These are phyloP conservation scores for Heteromyza rotundicornis DNA, from an alignment of 2,888 invertebrate genomes.

Conservation along the genomic window DNA sequence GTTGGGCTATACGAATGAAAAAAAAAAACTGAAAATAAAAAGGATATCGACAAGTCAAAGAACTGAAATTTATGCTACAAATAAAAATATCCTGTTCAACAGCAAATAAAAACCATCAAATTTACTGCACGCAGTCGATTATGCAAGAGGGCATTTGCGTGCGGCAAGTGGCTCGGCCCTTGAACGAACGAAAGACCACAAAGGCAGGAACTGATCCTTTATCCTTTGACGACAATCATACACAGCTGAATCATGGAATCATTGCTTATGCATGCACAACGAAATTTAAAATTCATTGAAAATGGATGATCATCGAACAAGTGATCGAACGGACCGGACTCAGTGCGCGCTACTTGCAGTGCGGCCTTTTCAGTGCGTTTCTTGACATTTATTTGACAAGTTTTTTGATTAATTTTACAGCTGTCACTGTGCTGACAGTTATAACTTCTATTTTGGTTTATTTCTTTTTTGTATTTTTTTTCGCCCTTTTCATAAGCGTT, in stretches of 20 bases:
- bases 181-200: too few species aligned
- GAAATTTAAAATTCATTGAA: constrained; percentile 8
- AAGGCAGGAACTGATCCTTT: too few species aligned
- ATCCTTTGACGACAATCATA: constrained; percentile 15
- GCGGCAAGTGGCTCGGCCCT: background rate
- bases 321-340: too few species aligned
- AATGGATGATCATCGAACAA: constrained; percentile 6
- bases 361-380: constrained; percentile 13
- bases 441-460: background rate
- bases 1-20: background rate
- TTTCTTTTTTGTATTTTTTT: too few species aligned
- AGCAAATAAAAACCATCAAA: background rate
- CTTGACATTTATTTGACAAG: constrained; percentile 56
- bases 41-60: constrained; percentile 2
- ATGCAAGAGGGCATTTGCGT: background rate
- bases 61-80: constrained; percentile 1
- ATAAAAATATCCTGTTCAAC: background rate
- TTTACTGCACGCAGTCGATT: background rate
- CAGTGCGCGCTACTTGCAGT: constrained; percentile 5
- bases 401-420: constrained; percentile 56
- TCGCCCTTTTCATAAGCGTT: too few species aligned
- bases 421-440: constrained; percentile 37
- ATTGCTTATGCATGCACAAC: constrained; percentile 20
- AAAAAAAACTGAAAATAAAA: too few species aligned
- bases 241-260: constrained; percentile 4